Evolutionary conservation across 2,113 vertebrate genomes (phyloP).

Genomic region (Oenanthe melanoleuca): DNA sequence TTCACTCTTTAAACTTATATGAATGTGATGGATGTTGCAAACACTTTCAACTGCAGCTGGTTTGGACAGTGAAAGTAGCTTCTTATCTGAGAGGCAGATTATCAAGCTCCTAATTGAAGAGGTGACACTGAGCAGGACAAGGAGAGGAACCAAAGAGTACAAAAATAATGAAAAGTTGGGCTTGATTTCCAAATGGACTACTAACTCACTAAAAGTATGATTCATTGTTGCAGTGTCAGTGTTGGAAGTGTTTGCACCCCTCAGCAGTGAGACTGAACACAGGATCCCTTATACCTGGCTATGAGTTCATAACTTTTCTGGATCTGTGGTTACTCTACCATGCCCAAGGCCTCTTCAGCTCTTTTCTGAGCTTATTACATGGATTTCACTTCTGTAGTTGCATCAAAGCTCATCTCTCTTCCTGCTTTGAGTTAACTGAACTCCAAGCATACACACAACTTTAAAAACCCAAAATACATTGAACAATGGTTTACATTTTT

Average conservation of each 20-base stretch:
- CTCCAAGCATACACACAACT: not conserved
- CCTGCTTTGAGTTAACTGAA: not conserved
- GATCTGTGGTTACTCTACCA: too few species aligned
- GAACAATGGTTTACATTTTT: not conserved
- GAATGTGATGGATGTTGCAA: not conserved
- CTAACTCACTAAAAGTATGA: not conserved
- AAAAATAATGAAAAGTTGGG: not conserved
- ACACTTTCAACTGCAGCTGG: not conserved
- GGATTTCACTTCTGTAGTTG: not conserved
- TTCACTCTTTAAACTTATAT: not conserved
- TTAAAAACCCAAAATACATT: not conserved
- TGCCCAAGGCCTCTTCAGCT: not conserved
- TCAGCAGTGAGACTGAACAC: not conserved
- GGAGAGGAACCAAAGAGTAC: not conserved
- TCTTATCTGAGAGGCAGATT: not conserved
- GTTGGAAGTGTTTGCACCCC: not conserved
- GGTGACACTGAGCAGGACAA: not conserved
- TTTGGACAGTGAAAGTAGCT: not conserved
- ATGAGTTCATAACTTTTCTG: not conserved
- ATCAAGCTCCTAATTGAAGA: not conserved
- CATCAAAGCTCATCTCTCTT: not conserved
- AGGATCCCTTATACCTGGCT: accelerated
- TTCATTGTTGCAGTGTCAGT: not conserved
- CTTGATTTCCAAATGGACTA: not conserved
- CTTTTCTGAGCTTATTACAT: not conserved